Percentiles rank a stretch among this genome's conserved stretches.
phyloP scores from a whole-genome alignment of 2,888 invertebrate species.

The Candidula unifasciata region DNA sequence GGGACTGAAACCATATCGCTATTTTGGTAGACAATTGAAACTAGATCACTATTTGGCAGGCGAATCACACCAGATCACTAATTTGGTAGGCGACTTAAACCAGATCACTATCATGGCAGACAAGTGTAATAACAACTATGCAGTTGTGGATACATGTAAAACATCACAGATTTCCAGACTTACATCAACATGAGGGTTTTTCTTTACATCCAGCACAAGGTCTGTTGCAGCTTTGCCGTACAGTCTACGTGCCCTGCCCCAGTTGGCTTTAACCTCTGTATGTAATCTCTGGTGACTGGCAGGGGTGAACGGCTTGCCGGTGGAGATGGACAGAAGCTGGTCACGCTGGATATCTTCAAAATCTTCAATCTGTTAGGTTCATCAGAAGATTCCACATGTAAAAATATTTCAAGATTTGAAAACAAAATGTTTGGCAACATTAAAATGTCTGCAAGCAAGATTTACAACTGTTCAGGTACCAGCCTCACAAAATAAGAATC shows the following conservation, averaged over 20 bases:
- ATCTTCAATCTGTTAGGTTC: constrained; percentile 64
- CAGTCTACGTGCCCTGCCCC: constrained; percentile 75
- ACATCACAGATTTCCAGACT: constrained; percentile 52
- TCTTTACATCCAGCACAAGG: constrained; percentile 68
- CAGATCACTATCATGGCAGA: neutral
- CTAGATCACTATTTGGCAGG: too few species aligned
- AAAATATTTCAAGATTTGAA: too few species aligned
- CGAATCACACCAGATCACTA: too few species aligned
- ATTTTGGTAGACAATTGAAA: too few species aligned
- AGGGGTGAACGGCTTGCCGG: constrained; percentile 71
- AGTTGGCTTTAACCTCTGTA: constrained; percentile 77
- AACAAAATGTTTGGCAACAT: too few species aligned
- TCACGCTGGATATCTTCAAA: constrained; percentile 74
- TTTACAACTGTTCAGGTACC: too few species aligned
- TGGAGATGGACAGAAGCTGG: constrained; percentile 75
- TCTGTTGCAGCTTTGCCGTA: constrained; percentile 76
- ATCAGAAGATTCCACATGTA: neutral
- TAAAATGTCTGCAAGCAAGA: too few species aligned
- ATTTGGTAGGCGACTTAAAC: too few species aligned
- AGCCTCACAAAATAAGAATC: too few species aligned
- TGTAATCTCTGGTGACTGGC: constrained; percentile 65
- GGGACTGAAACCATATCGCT: too few species aligned
- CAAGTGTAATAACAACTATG: too few species aligned
- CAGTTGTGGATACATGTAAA: too few species aligned
- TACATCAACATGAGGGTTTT: constrained; percentile 74